A percentile compares a stretch with the other conserved stretches of the same genome.
phyloP scores from a whole-genome alignment of 2,888 invertebrate genomes.

The Agonopterix heracliana region DNA sequence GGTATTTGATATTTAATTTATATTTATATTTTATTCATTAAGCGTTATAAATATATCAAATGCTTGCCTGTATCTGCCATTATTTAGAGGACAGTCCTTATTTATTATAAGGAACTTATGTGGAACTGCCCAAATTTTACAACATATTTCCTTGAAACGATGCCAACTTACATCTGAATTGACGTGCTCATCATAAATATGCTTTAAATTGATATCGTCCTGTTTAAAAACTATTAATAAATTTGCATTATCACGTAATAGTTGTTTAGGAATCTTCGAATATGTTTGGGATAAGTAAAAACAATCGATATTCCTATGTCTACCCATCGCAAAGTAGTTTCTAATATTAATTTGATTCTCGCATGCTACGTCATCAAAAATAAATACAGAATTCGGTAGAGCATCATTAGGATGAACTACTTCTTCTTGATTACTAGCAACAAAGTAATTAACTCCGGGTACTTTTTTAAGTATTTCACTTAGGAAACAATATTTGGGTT shows the following conservation, averaged over 20 bases:
- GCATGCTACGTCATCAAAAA: constrained; percentile 17
- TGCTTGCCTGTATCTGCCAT: too few relatives aligned
- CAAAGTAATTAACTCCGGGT: neutral
- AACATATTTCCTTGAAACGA: constrained; percentile 18
- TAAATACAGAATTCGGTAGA: constrained; percentile 8
- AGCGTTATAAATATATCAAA: too few relatives aligned
- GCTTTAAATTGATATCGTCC: neutral
- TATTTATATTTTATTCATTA: too few relatives aligned
- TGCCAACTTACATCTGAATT: constrained; percentile 19
- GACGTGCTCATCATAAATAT: constrained; percentile 18
- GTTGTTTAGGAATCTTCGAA: neutral
- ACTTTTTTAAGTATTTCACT: neutral
- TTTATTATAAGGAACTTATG: constrained; percentile 16
- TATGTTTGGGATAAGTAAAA: neutral
- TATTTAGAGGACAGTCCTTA: too few relatives aligned
- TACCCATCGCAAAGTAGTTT: constrained; percentile 8
- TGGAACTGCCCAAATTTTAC: constrained; percentile 10
- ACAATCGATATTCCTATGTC: neutral
- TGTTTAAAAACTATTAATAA: too few relatives aligned
- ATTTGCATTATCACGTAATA: neutral
- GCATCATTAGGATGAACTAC: constrained; percentile 11
- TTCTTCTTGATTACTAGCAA: too few relatives aligned
- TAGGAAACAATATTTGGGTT: too few relatives aligned
- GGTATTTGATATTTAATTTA: too few relatives aligned
- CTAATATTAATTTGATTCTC: constrained; percentile 13